phyloP scores from a whole-genome alignment of 1,140 invertebrate genomes.

The Prorops nasuta region DNA sequence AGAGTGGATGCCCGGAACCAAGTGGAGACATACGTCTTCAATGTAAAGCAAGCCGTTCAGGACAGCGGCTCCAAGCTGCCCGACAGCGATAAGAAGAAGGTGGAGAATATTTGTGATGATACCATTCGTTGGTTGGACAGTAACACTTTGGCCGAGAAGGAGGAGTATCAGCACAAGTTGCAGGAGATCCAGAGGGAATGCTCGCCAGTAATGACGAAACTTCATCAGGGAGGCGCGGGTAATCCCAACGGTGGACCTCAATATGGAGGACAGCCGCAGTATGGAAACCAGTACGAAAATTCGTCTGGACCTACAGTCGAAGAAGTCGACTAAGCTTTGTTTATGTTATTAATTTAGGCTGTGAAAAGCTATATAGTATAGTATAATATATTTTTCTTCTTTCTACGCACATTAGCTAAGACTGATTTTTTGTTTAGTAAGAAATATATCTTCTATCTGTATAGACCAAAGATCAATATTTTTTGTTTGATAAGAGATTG shows the following conservation, averaged over 20 bases:
- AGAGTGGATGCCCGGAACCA: slow-evolving; percentile 65
- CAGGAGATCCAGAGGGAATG: slow-evolving; percentile 73
- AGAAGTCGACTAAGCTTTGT: slow-evolving; percentile 64
- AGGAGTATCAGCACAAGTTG: slow-evolving; percentile 73
- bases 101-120: slow-evolving; percentile 51
- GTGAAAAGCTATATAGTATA: not conserved
- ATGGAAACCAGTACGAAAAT: slow-evolving; percentile 22
- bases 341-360: not conserved
- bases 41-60: slow-evolving; percentile 60
- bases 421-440: too few species aligned
- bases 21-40: slow-evolving; percentile 71
- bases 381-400: too few species aligned
- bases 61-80: slow-evolving; percentile 39
- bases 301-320: slow-evolving; percentile 61
- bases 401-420: too few species aligned
- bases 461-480: too few species aligned
- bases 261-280: slow-evolving; percentile 23
- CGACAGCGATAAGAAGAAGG: slow-evolving; percentile 36
- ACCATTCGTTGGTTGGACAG: slow-evolving; percentile 60
- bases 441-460: too few species aligned
- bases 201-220: slow-evolving; percentile 73
- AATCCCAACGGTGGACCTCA: too few species aligned
- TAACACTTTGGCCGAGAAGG: slow-evolving; percentile 71
- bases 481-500: too few species aligned
- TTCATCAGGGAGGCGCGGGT: slow-evolving; percentile 62